Evolutionary conservation across 2,797 vertebrate species (phyloP).

Genomic region (Oryzias sinensis): DNA sequence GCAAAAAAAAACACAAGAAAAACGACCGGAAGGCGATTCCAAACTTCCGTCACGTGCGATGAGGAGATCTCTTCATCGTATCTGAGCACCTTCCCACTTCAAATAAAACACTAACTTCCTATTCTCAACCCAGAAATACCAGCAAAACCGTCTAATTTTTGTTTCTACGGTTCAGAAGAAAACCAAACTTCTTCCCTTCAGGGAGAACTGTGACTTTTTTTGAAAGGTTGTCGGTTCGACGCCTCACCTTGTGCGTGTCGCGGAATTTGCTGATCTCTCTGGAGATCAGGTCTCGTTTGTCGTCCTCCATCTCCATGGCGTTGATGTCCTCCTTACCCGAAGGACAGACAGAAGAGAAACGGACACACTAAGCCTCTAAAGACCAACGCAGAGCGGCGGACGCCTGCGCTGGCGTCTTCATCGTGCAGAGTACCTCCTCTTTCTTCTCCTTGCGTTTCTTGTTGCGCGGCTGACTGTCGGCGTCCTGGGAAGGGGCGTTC

Average conservation of each 20-base stretch:
- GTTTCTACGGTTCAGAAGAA: too few species aligned
- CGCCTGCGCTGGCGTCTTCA: too few species aligned
- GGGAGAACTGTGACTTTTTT: too few species aligned
- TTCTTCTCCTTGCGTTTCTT: conserved; percentile 99
- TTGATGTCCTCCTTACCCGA: conserved; percentile 94
- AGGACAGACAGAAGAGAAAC: conserved; percentile 29
- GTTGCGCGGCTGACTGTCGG: conserved; percentile 93
- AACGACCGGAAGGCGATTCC: too few species aligned
- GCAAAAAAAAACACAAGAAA: too few species aligned
- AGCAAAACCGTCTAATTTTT: too few species aligned
- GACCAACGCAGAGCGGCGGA: neutral
- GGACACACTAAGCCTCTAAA: conserved; percentile 29
- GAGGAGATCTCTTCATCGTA: too few species aligned
- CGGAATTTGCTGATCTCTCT: conserved; percentile 99
- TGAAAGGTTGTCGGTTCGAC: conserved; percentile 46
- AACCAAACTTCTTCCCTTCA: too few species aligned
- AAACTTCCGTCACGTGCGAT: too few species aligned
- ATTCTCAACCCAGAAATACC: too few species aligned
- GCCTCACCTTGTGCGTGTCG: conserved; percentile 98
- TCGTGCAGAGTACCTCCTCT: conserved; percentile 84
- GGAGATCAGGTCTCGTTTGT: conserved; percentile 99
- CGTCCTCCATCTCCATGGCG: conserved; percentile 99
- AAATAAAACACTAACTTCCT: too few species aligned
- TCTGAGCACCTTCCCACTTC: too few species aligned
- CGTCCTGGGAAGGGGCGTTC: conserved; percentile 92